Evolutionary conservation across 2,113 vertebrate genomes (phyloP), one percentile per base, ranked within the genome.

Genomic region (Formicarius rufipectus): DNA sequence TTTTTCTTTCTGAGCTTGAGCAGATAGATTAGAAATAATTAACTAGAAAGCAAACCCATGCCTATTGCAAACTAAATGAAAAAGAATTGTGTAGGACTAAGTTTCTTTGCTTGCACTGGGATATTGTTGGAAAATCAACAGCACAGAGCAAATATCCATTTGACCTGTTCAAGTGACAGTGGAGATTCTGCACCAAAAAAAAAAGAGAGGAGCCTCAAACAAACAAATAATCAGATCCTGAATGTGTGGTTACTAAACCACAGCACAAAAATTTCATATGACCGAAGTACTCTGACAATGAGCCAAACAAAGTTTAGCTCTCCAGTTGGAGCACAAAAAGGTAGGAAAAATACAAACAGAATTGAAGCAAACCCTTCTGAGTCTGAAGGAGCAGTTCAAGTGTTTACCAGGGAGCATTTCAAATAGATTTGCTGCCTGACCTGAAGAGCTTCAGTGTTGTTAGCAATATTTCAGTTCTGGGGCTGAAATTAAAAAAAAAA

Each of bases 1-100:
- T 75, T 95, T 90, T 82, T 68, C 67, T 88, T 90, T 77, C 91
- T 77, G 68, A 87, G 75, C 40, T 79, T 82, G 84, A 79, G 66
- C 77, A 91, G 71, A 66, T 87, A 64, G 82, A 74, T 90, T 63
- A 90, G 90, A 84, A 94, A 96, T 95, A 84, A 96, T 94, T 96
- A 95, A 94, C 90, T 68, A 91, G 79, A 92, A 81, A 86, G 82
- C 76, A 96, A 96, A 88, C 75, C 28, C 31, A 4, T 49, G 44
- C 60, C 44, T n/a, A 3, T 58, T 73, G 82, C 87, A 93, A 91
- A 92, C 45, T 64, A 84, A 84, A 87, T 0, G 3, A 59, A 52
- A 76, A 86, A 80, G 55, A 64, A 47, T 59, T 74, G 59, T 50
- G 4, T 3, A 63, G 67, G 79, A 50, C 37, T 45, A 22, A 28